Evolutionary conservation across 2,888 invertebrate genomes (phyloP).

Genomic region (Morpho achilles): DNA sequence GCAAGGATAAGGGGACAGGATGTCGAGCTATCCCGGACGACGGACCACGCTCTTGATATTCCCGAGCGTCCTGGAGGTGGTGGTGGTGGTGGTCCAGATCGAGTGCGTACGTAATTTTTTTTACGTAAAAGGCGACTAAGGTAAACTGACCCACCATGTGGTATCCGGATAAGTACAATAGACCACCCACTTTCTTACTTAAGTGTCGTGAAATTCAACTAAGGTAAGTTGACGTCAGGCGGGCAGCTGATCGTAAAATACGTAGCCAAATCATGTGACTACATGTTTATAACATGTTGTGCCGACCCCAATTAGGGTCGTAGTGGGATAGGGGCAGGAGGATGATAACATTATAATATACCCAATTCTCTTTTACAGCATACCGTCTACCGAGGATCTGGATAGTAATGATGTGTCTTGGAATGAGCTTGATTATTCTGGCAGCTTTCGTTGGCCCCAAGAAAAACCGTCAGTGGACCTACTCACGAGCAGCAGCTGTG

Average conservation of each 20-base stretch:
- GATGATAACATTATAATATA: not conserved
- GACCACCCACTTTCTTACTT: too few relatives aligned
- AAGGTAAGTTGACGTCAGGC: too few relatives aligned
- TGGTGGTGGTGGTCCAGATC: not conserved
- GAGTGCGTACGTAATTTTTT: not conserved
- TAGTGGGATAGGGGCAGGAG: too few relatives aligned
- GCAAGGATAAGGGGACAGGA: constrained; percentile 41
- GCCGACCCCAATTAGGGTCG: too few relatives aligned
- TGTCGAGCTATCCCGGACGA: constrained; percentile 39
- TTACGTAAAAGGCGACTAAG: too few relatives aligned
- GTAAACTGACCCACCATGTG: too few relatives aligned
- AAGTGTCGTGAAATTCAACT: too few relatives aligned
- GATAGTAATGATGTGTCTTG: constrained; percentile 31
- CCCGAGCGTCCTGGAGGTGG: constrained; percentile 8
- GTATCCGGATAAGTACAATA: too few relatives aligned
- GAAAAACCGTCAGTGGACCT: constrained; percentile 50
- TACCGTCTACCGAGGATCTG: constrained; percentile 30
- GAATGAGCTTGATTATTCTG: constrained; percentile 31
- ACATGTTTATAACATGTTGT: too few relatives aligned
- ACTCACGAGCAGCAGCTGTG: constrained; percentile 34
- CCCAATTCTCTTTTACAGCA: not conserved
- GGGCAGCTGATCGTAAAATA: too few relatives aligned
- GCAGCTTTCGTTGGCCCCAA: constrained; percentile 38
- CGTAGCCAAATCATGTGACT: too few relatives aligned
- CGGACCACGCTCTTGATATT: constrained; percentile 27